Evolutionary conservation across 2,888 invertebrate species (phyloP).

Genomic region (Timandra comae): DNA sequence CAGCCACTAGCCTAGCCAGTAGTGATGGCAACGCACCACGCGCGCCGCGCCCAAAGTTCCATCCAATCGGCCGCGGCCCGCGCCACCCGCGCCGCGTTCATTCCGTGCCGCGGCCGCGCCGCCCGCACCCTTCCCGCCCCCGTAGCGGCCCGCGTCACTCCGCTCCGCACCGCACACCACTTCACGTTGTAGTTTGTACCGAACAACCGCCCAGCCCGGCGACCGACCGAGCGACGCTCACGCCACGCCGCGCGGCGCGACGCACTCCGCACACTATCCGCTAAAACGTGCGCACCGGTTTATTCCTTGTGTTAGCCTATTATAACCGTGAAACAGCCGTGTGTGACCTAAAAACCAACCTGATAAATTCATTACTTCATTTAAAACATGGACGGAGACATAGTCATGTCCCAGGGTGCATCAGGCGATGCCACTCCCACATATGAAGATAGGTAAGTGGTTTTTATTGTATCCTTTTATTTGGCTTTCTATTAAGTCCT

Average conservation of each 20-base stretch:
- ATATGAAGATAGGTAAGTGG: constrained; percentile 57
- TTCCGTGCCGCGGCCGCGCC: constrained; percentile 9
- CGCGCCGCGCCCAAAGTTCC: not conserved
- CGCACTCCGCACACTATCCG: constrained; percentile 36
- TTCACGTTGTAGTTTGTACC: constrained; percentile 21
- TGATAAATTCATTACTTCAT: constrained; percentile 15
- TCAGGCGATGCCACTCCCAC: constrained; percentile 57
- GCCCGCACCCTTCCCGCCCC: constrained; percentile 13
- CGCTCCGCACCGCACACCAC: too few species aligned
- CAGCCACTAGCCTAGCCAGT: too few species aligned
- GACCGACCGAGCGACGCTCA: constrained; percentile 22
- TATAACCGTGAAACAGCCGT: constrained; percentile 32
- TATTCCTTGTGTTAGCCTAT: constrained; percentile 37
- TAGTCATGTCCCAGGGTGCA: constrained; percentile 53
- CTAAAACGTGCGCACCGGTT: constrained; percentile 43
- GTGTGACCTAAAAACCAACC: constrained; percentile 27
- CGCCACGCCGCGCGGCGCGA: constrained; percentile 19
- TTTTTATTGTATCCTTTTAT: not conserved
- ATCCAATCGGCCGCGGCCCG: constrained; percentile 2
- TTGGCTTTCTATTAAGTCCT: too few species aligned
- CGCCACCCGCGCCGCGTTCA: constrained; percentile 12
- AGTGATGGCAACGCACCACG: too few species aligned
- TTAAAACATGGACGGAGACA: constrained; percentile 53
- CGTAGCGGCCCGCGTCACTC: constrained; percentile 17
- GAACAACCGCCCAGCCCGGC: constrained; percentile 8